Base-by-base conservation (phyloP, 1,140 invertebrate species). In the Goniozus legneri region DNA sequence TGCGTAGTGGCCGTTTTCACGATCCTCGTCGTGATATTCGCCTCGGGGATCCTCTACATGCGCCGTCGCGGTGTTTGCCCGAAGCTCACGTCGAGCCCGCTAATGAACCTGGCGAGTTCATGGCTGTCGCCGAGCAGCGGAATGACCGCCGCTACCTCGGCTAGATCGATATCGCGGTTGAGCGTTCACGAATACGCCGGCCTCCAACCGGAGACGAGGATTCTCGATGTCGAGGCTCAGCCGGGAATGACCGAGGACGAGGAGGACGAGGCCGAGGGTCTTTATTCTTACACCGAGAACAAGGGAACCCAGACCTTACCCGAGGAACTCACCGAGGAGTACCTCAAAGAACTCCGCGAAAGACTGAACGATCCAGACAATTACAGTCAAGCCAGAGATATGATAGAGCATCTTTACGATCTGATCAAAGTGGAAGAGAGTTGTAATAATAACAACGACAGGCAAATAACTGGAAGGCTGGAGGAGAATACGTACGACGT, bases 371-470 rank as follows among this genome's bases (percentile, higher is more conserved):
- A 86, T 62, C 87, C 87, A 0, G 80, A 84, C 33, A 84, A 85
- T 44, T 87, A 86, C 52, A 80, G 82, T 32, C 83, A 88, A 58
- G 86, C 87, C 1, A 77, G 84, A 16, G 84, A 87, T 67, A 86
- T 86, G 77, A 89, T 89, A 39, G 86, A 89, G 58, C 83, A 87
- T 49, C 68, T 89, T 2, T 89, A 89, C 55, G 86, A 88, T 64
- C 75, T 87, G 18, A 88, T 88, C 35, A 87, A 88, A 58, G 81
- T 87, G 1, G 83, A 86, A 59, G 84, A 87, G 50, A 84, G 76
- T 30, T 84, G 82, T 52, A 85, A 84, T 54, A 80, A 79, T 21
- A 83, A 84, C 51, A 79, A 80, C 44, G 67, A 71, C 35, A 63
- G 67, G n/a, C 56, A 59, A 30, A 22, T 50, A 1, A 47, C 56